A percentile compares a stretch with the other conserved stretches of the same genome.
These are phyloP conservation scores for Megaptera novaeangliae DNA, from an alignment of 2,113 vertebrate species.

Conservation along the genomic window DNA sequence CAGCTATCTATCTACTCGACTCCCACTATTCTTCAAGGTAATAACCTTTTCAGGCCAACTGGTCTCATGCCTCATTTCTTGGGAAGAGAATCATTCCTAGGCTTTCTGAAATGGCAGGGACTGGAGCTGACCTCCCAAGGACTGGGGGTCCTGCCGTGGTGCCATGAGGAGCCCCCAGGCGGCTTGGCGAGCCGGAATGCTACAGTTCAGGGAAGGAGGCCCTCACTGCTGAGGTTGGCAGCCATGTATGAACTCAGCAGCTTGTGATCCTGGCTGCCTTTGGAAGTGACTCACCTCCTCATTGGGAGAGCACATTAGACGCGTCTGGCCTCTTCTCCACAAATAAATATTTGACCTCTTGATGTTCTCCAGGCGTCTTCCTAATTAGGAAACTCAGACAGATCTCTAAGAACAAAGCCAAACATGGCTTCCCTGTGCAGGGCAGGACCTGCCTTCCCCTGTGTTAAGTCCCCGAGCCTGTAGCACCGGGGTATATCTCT, in stretches of 20 bases:
- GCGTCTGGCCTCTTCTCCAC: background rate
- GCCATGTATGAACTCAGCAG: background rate
- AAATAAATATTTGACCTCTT: constrained; percentile 41
- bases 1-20: background rate
- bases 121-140: background rate
- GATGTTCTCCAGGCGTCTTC: constrained; percentile 50
- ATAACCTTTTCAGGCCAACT: background rate
- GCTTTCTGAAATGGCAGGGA: background rate
- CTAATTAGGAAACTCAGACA: constrained; percentile 51
- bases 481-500: too few relatives aligned
- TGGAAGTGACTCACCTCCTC: constrained; percentile 22
- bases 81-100: background rate
- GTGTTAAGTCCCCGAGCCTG: background rate
- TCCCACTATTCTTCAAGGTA: background rate
- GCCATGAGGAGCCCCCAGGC: fast-evolving
- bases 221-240: background rate
- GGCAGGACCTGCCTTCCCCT: background rate
- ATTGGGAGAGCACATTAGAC: background rate
- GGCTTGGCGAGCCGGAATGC: fast-evolving
- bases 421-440: background rate
- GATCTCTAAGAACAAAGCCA: constrained; percentile 37
- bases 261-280: background rate
- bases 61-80: background rate
- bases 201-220: background rate
- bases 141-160: too few relatives aligned